phyloP scores from a whole-genome alignment of 2,888 invertebrate genomes.

The Allygus modestus region DNA sequence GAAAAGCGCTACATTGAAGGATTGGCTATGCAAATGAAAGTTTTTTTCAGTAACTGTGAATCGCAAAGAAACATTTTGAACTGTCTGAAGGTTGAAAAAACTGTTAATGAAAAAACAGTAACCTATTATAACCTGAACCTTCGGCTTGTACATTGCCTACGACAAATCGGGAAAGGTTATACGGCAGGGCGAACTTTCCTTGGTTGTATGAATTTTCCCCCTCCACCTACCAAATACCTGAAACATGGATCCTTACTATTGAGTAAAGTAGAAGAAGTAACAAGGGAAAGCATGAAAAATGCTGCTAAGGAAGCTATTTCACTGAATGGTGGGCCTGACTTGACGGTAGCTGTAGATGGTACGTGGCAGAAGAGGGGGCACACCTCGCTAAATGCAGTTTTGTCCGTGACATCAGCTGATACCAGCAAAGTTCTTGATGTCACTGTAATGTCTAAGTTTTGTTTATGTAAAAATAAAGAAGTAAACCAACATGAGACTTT shows the following conservation, averaged over 20 bases:
- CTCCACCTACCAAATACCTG: constrained; percentile 17
- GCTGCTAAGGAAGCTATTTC: constrained; percentile 39
- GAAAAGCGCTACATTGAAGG: constrained; percentile 32
- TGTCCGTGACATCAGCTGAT: constrained; percentile 64
- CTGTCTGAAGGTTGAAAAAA: background rate
- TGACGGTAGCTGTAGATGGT: constrained; percentile 63
- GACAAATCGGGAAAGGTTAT: constrained; percentile 38
- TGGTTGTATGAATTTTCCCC: constrained; percentile 49
- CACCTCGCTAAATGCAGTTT: constrained; percentile 63
- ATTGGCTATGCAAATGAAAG: constrained; percentile 28
- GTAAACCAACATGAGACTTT: constrained; percentile 56
- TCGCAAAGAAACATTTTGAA: background rate
- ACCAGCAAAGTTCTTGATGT: constrained; percentile 65
- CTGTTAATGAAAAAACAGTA: background rate
- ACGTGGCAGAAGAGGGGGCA: constrained; percentile 66
- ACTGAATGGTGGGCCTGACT: constrained; percentile 9
- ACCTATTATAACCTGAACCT: constrained; percentile 47
- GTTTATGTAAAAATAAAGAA: constrained; percentile 59
- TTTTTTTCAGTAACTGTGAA: constrained; percentile 25
- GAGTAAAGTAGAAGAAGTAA: constrained; percentile 9
- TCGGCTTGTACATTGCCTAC: background rate
- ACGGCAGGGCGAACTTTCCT: constrained; percentile 24
- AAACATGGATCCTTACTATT: constrained; percentile 9
- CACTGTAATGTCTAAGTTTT: constrained; percentile 64
- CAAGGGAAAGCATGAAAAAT: constrained; percentile 43